phyloP scores from a whole-genome alignment of 2,113 vertebrate genomes.

The Antennarius striatus region DNA sequence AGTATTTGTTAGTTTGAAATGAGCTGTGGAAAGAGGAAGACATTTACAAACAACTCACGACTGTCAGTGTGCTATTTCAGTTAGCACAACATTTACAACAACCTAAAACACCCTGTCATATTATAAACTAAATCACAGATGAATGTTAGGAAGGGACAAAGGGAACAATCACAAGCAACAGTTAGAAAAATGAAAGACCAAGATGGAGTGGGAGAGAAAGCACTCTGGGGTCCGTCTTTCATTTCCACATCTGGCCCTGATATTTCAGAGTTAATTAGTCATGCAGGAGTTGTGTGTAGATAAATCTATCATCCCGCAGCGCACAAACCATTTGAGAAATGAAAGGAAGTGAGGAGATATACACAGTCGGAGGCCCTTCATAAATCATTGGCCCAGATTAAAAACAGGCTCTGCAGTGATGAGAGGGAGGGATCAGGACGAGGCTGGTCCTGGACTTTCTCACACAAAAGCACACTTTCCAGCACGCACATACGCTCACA shows the following conservation, averaged over 20 bases:
- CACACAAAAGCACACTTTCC: conserved; percentile 45
- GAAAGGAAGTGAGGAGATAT: conserved; percentile 93
- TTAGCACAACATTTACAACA: conserved; percentile 49
- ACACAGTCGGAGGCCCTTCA: conserved; percentile 86
- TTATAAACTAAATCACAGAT: conserved; percentile 33
- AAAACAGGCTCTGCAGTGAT: conserved; percentile 92
- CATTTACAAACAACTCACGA: conserved; percentile 34
- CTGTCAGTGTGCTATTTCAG: conserved; percentile 31
- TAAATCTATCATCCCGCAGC: conserved; percentile 97
- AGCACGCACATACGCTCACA: conserved; percentile 18
- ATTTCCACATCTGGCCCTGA: conserved; percentile 98
- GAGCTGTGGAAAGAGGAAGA: background rate
- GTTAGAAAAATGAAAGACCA: conserved; percentile 48
- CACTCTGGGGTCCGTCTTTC: conserved; percentile 76
- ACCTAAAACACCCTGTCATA: conserved; percentile 52
- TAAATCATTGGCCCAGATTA: conserved; percentile 97
- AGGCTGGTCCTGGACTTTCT: conserved; percentile 60
- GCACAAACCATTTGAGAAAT: conserved; percentile 99
- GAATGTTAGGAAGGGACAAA: conserved; percentile 16
- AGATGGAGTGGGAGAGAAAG: conserved; percentile 56
- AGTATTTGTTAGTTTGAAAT: no score
- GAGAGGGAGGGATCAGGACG: conserved; percentile 72
- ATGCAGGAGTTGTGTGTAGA: conserved; percentile 97
- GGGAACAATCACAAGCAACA: conserved; percentile 54
- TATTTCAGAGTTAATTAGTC: conserved; percentile 99